Evolutionary conservation across 2,797 vertebrate species (phyloP).

Genomic region (Lagorchestes hirsutus): DNA sequence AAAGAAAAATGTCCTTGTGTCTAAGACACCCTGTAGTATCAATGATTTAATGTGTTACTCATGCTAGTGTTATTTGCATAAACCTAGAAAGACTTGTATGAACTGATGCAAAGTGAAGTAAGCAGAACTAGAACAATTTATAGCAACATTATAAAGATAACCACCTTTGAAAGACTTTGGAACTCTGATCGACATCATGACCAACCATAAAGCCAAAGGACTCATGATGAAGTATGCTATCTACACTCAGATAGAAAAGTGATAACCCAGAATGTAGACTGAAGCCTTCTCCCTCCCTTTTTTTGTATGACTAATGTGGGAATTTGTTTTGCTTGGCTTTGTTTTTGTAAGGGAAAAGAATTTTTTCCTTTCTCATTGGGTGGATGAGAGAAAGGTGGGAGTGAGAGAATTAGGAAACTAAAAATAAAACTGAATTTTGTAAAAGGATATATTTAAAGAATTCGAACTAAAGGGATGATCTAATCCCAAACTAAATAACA

Average conservation of each 20-base stretch:
- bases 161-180: not conserved
- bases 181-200: not conserved
- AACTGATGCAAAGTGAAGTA: not conserved
- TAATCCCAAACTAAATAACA: not conserved
- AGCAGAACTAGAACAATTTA: not conserved
- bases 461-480: not conserved
- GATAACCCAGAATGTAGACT: not conserved
- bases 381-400: not conserved
- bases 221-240: not conserved
- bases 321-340: not conserved
- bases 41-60: not conserved
- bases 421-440: not conserved
- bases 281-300: not conserved
- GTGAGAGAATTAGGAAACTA: not conserved
- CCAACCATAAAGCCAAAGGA: not conserved
- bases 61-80: not conserved
- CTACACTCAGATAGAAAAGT: not conserved
- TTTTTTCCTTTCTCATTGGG: not conserved
- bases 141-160: not conserved
- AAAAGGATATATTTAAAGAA: not conserved
- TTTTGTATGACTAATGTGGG: not conserved
- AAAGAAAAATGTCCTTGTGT: not conserved
- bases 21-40: not conserved
- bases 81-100: not conserved
- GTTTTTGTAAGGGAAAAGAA: not conserved